A percentile compares a stretch with the other conserved stretches of the same genome.
Conservation (phyloP, 1,140 invertebrate species). For the Zaprionus kolodkinae region DNA sequence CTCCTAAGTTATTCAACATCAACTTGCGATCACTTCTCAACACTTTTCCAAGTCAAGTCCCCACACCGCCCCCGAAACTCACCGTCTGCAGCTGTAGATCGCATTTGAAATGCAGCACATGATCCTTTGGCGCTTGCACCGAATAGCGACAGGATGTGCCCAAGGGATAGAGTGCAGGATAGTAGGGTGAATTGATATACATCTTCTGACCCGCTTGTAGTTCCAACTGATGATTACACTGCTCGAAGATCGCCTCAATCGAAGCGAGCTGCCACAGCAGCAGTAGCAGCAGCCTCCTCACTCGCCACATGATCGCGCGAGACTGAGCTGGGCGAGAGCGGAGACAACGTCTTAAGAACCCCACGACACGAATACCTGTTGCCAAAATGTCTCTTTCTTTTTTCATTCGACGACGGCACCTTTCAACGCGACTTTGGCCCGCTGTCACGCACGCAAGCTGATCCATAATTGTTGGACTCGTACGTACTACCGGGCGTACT, state of each 20-base stretch:
- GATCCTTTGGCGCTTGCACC: slow-evolving; percentile 68
- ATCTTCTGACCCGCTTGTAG: slow-evolving; percentile 69
- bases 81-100: slow-evolving; percentile 75
- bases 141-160: slow-evolving; percentile 79
- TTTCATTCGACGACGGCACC: too few species aligned
- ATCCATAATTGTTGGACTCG: slow-evolving; percentile 50
- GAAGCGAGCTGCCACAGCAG: slow-evolving; percentile 1
- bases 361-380: slow-evolving; percentile 11
- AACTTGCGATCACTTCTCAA: neutral
- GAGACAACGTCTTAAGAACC: slow-evolving; percentile 66
- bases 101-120: slow-evolving; percentile 72
- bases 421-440: slow-evolving; percentile 41
- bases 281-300: neutral
- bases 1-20: neutral
- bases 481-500: slow-evolving; percentile 8
- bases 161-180: slow-evolving; percentile 70
- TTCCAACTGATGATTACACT: slow-evolving; percentile 75
- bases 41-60: neutral
- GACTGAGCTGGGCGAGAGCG: slow-evolving; percentile 44
- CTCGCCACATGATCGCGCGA: slow-evolving; percentile 53
- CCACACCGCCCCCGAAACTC: neutral
- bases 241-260: slow-evolving; percentile 53
- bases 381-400: slow-evolving; percentile 23
- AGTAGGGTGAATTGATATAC: slow-evolving; percentile 79
- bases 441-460: slow-evolving; percentile 69